A percentile compares a stretch with the other conserved stretches of the same genome.
These are phyloP conservation scores for Peromyscus melanophrys DNA, from an alignment of 2,797 vertebrate species.

Conservation along the genomic window DNA sequence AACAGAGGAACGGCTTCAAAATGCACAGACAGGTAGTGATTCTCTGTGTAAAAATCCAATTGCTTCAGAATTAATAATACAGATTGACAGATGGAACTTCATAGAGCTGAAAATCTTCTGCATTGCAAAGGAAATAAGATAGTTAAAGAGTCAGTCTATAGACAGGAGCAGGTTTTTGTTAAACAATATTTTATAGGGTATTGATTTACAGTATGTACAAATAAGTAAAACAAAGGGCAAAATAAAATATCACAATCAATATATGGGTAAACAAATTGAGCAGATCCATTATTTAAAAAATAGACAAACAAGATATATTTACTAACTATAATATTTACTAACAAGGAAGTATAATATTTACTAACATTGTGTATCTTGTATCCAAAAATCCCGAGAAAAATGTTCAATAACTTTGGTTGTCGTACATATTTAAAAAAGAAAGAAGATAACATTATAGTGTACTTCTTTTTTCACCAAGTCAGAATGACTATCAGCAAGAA, in stretches of 20 bases:
- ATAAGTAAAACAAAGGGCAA: no score
- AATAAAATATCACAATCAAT: background rate
- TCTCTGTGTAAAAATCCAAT: background rate
- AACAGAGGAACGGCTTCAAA: background rate
- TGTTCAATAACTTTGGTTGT: background rate
- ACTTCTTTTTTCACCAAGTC: background rate
- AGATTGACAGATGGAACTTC: background rate
- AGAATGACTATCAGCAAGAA: background rate
- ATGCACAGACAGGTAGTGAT: background rate
- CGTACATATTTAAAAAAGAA: background rate
- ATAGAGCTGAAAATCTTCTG: background rate
- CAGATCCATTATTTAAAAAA: background rate
- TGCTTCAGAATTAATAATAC: background rate
- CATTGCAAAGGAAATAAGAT: background rate
- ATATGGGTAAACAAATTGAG: background rate
- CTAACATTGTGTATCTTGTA: background rate
- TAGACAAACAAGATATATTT: background rate
- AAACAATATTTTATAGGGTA: background rate
- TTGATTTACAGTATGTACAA: background rate
- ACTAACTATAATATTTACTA: background rate
- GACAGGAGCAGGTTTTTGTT: no score
- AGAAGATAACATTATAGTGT: background rate
- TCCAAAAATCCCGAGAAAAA: background rate
- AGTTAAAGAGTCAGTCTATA: background rate
- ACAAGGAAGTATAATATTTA: background rate